These are phyloP conservation scores for Incurvaria masculella DNA, from an alignment of 2,888 invertebrate species.

Conservation along the genomic window DNA sequence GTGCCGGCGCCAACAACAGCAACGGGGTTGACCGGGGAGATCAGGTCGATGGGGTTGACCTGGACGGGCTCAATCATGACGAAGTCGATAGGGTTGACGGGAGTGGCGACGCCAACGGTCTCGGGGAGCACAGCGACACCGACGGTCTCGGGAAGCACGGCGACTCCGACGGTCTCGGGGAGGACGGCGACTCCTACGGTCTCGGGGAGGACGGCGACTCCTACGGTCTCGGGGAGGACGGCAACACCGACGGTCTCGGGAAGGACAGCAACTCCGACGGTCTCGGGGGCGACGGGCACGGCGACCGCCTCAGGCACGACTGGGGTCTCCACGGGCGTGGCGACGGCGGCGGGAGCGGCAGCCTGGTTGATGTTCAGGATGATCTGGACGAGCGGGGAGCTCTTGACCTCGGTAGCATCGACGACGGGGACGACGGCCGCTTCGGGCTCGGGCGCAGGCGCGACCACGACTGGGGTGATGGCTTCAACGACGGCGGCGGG, in stretches of 20 bases:
- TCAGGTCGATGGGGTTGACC: neutral
- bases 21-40: neutral
- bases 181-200: slow-evolving; percentile 13
- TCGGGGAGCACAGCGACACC: too few species aligned
- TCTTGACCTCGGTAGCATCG: slow-evolving; percentile 14
- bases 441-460: slow-evolving; percentile 13
- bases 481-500: neutral
- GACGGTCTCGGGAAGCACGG: slow-evolving; percentile 14
- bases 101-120: slow-evolving; percentile 15
- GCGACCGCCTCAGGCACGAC: too few species aligned
- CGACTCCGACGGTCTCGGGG: slow-evolving; percentile 13
- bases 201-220: too few species aligned
- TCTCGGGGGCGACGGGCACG: too few species aligned
- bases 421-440: too few species aligned
- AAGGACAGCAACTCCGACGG: too few species aligned
- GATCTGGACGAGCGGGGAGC: slow-evolving; percentile 21
- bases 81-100: slow-evolving; percentile 18
- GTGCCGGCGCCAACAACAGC: slow-evolving; percentile 4
- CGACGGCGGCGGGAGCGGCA: neutral
- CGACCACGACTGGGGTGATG: slow-evolving; percentile 16
- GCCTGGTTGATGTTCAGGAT: slow-evolving; percentile 16
- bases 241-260: slow-evolving; percentile 1
- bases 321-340: neutral
- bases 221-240: slow-evolving; percentile 10
- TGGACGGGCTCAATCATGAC: slow-evolving; percentile 15